These are phyloP conservation scores for Eupithecia subfuscata DNA, from an alignment of 2,888 invertebrate genomes.

Conservation along the genomic window DNA sequence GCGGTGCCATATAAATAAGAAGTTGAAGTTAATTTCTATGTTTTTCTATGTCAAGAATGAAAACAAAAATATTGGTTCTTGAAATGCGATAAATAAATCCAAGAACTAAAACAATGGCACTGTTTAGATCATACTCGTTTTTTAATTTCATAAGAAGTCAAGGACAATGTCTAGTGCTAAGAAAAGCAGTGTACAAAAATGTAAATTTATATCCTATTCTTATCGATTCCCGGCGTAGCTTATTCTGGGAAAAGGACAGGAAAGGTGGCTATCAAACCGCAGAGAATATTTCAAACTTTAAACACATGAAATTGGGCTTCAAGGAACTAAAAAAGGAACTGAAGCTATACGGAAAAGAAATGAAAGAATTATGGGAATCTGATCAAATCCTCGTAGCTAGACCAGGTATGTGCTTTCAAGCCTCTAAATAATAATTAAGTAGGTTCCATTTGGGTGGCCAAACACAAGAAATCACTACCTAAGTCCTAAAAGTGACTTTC, in stretches of 20 bases:
- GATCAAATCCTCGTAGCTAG: conserved; percentile 85
- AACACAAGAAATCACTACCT: too few relatives aligned
- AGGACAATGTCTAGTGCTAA: conserved; percentile 55
- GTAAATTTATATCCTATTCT: conserved; percentile 46
- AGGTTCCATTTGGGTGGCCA: too few relatives aligned
- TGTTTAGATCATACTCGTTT: conserved; percentile 49
- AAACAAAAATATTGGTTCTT: neutral
- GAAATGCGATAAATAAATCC: neutral
- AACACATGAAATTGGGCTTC: conserved; percentile 86
- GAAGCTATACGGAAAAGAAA: conserved; percentile 86
- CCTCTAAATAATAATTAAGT: too few relatives aligned
- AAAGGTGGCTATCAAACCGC: conserved; percentile 85
- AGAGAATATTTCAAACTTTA: conserved; percentile 72
- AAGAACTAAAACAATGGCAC: conserved; percentile 42
- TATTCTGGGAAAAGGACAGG: conserved; percentile 84
- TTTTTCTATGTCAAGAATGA: too few relatives aligned
- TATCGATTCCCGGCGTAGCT: conserved; percentile 57
- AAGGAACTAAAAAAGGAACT: conserved; percentile 87
- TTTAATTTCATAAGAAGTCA: conserved; percentile 46
- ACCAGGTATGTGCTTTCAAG: conserved; percentile 70
- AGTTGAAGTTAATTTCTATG: too few relatives aligned
- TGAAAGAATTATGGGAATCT: conserved; percentile 84
- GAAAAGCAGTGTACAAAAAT: conserved; percentile 51
- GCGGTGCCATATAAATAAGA: too few relatives aligned
- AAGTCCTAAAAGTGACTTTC: too few relatives aligned